A percentile compares a stretch with the other conserved stretches of the same genome.
Conservation (phyloP, 2,113 vertebrate species). For the Nycticorax nycticorax region DNA sequence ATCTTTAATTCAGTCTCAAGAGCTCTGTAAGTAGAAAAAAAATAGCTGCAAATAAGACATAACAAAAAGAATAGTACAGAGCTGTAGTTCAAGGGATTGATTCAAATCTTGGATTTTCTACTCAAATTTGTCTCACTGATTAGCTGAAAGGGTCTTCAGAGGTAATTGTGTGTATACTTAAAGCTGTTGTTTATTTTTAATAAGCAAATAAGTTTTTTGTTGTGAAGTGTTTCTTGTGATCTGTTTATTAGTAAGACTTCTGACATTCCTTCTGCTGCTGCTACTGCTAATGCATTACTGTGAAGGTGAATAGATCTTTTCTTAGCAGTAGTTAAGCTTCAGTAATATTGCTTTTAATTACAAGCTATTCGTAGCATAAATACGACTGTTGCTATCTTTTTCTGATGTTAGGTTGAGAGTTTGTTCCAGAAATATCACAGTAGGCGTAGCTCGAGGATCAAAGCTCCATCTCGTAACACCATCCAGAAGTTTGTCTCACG, state of each 20-base stretch:
- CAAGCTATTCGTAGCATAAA: conserved; percentile 16
- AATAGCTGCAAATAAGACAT: neutral
- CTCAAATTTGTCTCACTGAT: neutral
- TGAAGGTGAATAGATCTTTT: neutral
- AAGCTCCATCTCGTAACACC: conserved; percentile 92
- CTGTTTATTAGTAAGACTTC: neutral
- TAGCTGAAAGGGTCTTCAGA: neutral
- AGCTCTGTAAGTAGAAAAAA: neutral
- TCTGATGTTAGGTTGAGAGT: conserved; percentile 88
- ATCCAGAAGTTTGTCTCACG: conserved; percentile 94
- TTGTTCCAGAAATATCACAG: conserved; percentile 94
- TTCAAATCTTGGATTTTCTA: neutral
- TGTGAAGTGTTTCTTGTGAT: neutral
- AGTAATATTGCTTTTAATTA: neutral
- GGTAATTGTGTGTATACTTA: neutral
- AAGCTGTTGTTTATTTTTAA: neutral
- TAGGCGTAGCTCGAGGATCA: conserved; percentile 90
- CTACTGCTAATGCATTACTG: neutral
- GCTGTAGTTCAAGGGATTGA: neutral
- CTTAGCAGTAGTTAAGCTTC: neutral
- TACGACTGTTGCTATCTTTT: conserved; percentile 66
- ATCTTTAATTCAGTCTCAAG: neutral
- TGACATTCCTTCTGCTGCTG: neutral
- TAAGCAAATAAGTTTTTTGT: neutral
- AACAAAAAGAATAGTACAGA: neutral